Conservation (phyloP, 2,113 vertebrate species). For the Oryzias curvinotus region DNA sequence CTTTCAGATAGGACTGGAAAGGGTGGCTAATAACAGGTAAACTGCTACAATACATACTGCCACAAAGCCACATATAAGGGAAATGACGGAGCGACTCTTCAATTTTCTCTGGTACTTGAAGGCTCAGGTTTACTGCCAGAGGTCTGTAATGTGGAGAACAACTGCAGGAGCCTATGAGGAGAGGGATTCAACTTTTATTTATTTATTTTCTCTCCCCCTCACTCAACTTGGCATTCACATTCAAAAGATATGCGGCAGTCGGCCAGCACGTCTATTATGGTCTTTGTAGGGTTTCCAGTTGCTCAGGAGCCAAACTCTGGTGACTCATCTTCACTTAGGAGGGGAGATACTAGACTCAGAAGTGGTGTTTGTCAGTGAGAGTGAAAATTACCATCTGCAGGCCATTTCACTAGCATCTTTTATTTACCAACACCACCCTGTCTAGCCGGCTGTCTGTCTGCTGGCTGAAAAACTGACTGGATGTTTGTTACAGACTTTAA, state of each 20-base stretch:
- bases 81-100: constrained; percentile 15
- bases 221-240: constrained; percentile 26
- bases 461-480: constrained; percentile 36
- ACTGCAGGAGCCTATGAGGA: background rate
- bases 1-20: background rate
- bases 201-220: constrained; percentile 17
- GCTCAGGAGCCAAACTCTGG: constrained; percentile 51
- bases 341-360: constrained; percentile 64
- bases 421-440: constrained; percentile 69
- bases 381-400: constrained; percentile 68
- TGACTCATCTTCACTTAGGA: constrained; percentile 68
- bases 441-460: constrained; percentile 57
- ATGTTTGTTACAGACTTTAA: constrained; percentile 42
- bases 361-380: constrained; percentile 65
- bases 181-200: background rate
- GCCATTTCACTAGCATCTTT: constrained; percentile 64
- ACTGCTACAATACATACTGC: constrained; percentile 7
- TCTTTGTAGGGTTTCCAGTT: constrained; percentile 57
- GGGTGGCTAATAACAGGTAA: constrained; percentile 18
- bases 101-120: constrained; percentile 16
- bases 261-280: constrained; percentile 45
- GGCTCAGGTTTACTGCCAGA: constrained; percentile 15
- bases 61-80: constrained; percentile 25
- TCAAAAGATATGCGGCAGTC: constrained; percentile 30
- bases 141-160: constrained; percentile 20